These are phyloP conservation scores for Threskiornis aethiopicus DNA, from an alignment of 2,797 vertebrate genomes.

Conservation along the genomic window DNA sequence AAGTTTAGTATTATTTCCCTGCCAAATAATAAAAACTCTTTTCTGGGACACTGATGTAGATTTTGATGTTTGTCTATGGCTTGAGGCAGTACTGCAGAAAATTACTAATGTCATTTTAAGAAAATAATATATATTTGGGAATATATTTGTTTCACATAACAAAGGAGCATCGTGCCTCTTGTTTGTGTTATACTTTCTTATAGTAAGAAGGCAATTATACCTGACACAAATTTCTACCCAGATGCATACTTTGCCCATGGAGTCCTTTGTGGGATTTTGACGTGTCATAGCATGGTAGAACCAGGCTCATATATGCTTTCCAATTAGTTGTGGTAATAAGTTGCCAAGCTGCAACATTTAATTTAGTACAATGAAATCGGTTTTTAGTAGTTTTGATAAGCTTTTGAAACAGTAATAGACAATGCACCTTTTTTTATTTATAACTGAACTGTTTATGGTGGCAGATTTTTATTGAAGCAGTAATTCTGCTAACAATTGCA, in stretches of 20 bases:
- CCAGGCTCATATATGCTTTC: not conserved
- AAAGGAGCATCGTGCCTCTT: not conserved
- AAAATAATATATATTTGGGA: not conserved
- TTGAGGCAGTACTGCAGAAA: not conserved
- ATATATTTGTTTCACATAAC: not conserved
- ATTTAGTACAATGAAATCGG: not conserved
- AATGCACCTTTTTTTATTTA: not conserved
- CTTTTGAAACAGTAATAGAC: not conserved
- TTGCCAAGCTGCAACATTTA: not conserved
- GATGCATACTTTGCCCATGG: not conserved
- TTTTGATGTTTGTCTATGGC: not conserved
- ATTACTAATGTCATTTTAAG: not conserved
- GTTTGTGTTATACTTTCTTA: not conserved
- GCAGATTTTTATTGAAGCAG: constrained; percentile 32
- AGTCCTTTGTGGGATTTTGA: constrained; percentile 11
- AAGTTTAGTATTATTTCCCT: not conserved
- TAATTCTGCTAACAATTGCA: constrained; percentile 23
- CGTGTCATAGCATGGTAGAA: not conserved
- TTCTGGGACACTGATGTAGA: not conserved
- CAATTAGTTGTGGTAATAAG: not conserved
- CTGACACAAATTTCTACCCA: not conserved
- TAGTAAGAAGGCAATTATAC: not conserved
- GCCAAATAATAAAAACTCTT: not conserved
- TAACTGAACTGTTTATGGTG: constrained; percentile 3
- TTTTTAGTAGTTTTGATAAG: constrained; percentile 25